A percentile compares a stretch with the other conserved stretches of the same genome.
Evolutionary conservation across 35 echinoderm and acorn worm genomes (phyloP).

Genomic region (Stichopus chloronotus): DNA sequence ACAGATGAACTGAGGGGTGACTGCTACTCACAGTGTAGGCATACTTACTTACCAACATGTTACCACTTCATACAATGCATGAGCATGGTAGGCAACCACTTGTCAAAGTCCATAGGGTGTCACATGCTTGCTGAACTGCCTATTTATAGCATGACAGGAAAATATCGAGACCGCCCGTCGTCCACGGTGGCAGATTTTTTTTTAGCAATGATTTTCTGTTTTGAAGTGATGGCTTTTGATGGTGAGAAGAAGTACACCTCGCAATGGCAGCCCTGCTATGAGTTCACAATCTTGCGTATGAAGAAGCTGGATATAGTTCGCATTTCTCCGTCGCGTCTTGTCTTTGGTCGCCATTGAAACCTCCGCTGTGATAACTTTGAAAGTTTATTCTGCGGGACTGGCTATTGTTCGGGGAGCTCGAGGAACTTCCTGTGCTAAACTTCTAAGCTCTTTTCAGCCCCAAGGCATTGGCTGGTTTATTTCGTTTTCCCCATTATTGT

Average conservation of each 20-base stretch:
- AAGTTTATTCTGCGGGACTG: conserved; percentile 24
- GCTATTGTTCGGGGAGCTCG: conserved; percentile 19
- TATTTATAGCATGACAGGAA: neutral
- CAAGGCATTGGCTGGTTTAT: conserved; percentile 25
- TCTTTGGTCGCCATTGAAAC: conserved; percentile 20
- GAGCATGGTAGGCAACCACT: too few relatives aligned
- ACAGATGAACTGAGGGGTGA: too few relatives aligned
- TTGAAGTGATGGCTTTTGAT: neutral
- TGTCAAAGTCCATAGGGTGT: too few relatives aligned
- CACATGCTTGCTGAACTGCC: neutral
- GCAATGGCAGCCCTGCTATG: too few relatives aligned
- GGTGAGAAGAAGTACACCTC: neutral
- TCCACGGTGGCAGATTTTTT: neutral
- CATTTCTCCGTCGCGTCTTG: neutral
- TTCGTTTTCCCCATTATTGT: neutral
- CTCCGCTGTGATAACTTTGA: conserved; percentile 24
- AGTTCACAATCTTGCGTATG: too few relatives aligned
- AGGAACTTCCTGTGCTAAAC: conserved; percentile 49
- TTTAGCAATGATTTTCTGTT: neutral
- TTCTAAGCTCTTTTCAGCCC: conserved; percentile 2
- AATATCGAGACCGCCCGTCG: neutral
- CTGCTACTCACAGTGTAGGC: too few relatives aligned
- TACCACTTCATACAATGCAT: too few relatives aligned
- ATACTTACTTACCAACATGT: too few relatives aligned
- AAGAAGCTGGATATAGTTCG: neutral